Evolutionary conservation across 2,888 invertebrate species (phyloP).

Genomic region (Synanthedon formicaeformis): DNA sequence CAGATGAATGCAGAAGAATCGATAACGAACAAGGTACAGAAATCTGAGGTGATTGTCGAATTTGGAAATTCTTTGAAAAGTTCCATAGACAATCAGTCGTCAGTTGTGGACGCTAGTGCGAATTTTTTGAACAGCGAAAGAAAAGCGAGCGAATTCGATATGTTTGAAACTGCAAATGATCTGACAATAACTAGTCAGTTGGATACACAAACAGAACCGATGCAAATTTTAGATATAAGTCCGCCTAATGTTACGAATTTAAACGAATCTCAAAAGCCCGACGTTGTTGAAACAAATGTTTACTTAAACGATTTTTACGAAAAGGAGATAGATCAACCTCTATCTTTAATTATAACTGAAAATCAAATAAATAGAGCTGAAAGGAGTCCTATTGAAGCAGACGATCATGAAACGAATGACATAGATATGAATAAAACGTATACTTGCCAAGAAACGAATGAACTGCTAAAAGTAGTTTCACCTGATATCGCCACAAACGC

Average conservation of each 20-base stretch:
- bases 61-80: constrained; percentile 40
- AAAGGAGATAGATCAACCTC: constrained; percentile 58
- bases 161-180: constrained; percentile 10
- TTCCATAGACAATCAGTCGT: constrained; percentile 48
- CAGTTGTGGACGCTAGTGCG: constrained; percentile 40
- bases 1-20: too few relatives aligned
- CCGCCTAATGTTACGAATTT: constrained; percentile 33
- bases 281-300: constrained; percentile 22
- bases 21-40: too few relatives aligned
- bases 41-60: too few relatives aligned
- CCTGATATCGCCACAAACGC: too few relatives aligned
- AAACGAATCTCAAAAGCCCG: constrained; percentile 46
- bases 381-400: constrained; percentile 29
- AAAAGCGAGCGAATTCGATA: constrained; percentile 28
- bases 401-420: constrained; percentile 24
- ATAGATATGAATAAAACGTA: constrained; percentile 26
- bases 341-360: constrained; percentile 59
- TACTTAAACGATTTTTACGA: constrained; percentile 46
- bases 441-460: constrained; percentile 21
- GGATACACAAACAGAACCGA: constrained; percentile 16
- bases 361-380: constrained; percentile 31
- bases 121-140: constrained; percentile 39
- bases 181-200: constrained; percentile 17
- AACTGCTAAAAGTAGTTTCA: too few relatives aligned
- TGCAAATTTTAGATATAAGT: constrained; percentile 26